Evolutionary conservation across 2,888 invertebrate species (phyloP).

Genomic region (Drosophila merina): DNA sequence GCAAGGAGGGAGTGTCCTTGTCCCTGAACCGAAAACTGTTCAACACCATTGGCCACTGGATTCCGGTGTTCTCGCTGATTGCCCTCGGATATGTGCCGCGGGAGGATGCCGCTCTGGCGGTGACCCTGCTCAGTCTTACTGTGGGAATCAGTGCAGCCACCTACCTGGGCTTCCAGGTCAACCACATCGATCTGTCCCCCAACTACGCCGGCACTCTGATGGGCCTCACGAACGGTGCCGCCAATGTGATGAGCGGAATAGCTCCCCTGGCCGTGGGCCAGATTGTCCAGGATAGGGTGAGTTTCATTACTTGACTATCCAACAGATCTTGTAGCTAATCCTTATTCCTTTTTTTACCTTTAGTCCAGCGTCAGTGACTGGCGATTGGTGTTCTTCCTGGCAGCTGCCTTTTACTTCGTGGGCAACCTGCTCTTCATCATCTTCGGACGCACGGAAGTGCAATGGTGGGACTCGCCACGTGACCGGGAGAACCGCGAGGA

Average conservation of each 20-base stretch:
- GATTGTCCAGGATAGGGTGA: constrained; percentile 88
- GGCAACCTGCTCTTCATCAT: constrained; percentile 86
- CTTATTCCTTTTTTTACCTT: not conserved
- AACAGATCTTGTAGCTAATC: not conserved
- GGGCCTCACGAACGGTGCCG: constrained; percentile 92
- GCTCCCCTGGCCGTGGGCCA: constrained; percentile 90
- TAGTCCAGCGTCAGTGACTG: constrained; percentile 84
- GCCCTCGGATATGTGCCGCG: constrained; percentile 85
- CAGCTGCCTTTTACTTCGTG: constrained; percentile 85
- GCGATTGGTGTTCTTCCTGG: constrained; percentile 86
- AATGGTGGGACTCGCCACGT: constrained; percentile 86
- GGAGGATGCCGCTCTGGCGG: constrained; percentile 84
- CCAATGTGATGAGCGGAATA: constrained; percentile 91
- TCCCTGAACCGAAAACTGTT: constrained; percentile 85
- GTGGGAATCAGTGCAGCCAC: constrained; percentile 91
- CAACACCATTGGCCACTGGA: constrained; percentile 87
- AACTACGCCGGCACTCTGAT: constrained; percentile 93
- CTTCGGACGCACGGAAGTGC: constrained; percentile 85
- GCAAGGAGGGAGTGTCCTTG: constrained; percentile 76
- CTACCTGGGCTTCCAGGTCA: constrained; percentile 91
- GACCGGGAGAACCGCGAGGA: constrained; percentile 62
- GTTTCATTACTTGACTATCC: constrained; percentile 50
- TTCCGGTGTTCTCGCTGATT: constrained; percentile 88
- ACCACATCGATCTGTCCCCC: constrained; percentile 93
- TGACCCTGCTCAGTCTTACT: constrained; percentile 88